These are phyloP conservation scores for Haliclona indistincta DNA, from an alignment of 37 sponge, comb jelly and placozoan species.

Conservation along the genomic window DNA sequence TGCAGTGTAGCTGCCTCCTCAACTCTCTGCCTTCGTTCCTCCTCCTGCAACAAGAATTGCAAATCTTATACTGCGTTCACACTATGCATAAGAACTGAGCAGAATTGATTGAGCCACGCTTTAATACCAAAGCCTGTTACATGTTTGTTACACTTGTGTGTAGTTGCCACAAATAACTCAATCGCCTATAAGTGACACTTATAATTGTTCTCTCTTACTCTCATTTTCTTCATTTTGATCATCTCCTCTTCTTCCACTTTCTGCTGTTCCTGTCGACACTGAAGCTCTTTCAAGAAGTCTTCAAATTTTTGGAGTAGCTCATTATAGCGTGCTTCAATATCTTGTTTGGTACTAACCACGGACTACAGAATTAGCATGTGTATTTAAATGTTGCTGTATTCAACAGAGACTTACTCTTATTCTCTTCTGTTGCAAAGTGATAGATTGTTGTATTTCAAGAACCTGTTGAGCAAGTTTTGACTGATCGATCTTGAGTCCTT, in stretches of 20 bases:
- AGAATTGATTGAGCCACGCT: not conserved
- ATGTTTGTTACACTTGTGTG: not conserved
- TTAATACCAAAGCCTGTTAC: not conserved
- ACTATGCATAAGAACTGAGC: not conserved
- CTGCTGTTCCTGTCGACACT: slow-evolving; percentile 51
- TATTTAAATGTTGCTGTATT: too few species aligned
- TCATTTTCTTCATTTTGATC: slow-evolving; percentile 22
- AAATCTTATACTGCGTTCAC: not conserved
- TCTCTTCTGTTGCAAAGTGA: too few species aligned
- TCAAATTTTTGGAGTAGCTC: slow-evolving; percentile 27
- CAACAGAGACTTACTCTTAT: too few species aligned
- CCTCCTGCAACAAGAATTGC: slow-evolving; percentile 28
- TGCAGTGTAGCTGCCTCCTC: slow-evolving; percentile 77
- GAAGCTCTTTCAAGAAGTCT: slow-evolving; percentile 46
- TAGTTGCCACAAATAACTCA: not conserved
- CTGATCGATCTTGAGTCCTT: too few species aligned
- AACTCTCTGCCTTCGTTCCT: slow-evolving; percentile 48
- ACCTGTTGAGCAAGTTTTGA: too few species aligned
- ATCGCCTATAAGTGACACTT: not conserved
- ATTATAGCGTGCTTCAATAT: slow-evolving; percentile 38
- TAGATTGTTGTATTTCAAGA: too few species aligned
- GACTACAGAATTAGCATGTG: too few species aligned
- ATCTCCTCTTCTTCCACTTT: slow-evolving; percentile 57
- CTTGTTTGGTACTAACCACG: slow-evolving; percentile 6
- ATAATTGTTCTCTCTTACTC: slow-evolving; percentile 1